phyloP scores from a whole-genome alignment of 2,113 vertebrate species.

The Rafetus swinhoei region DNA sequence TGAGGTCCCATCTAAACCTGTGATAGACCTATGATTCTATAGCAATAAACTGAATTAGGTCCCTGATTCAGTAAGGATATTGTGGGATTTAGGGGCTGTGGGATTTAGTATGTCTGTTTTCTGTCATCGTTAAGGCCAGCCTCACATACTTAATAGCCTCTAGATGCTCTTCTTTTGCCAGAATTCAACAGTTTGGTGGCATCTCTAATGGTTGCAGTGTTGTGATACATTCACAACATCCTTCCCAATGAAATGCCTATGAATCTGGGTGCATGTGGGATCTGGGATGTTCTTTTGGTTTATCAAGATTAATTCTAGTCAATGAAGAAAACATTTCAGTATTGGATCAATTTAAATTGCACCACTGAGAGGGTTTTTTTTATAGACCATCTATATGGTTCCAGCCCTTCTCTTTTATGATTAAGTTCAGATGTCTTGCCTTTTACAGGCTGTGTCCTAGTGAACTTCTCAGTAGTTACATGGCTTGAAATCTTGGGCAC shows the following conservation, averaged over 20 bases:
- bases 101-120: not conserved
- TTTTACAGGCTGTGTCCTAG: not conserved
- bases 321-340: not conserved
- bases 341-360: not conserved
- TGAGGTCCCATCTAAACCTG: no score
- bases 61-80: no score
- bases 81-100: no score
- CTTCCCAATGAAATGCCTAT: not conserved
- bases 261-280: not conserved
- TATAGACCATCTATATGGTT: not conserved
- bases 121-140: not conserved
- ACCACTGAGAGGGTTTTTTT: not conserved
- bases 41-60: no score
- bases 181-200: not conserved
- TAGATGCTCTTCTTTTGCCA: not conserved
- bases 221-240: not conserved
- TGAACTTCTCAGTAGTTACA: not conserved
- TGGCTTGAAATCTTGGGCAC: not conserved
- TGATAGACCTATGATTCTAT: no score
- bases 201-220: not conserved
- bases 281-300: not conserved
- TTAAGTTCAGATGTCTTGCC: not conserved
- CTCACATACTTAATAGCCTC: not conserved
- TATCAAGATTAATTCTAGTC: fast-evolving
- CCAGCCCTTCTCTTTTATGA: fast-evolving